Base-by-base conservation (phyloP, 2,113 vertebrate genomes). In the Chaetura pelagica region DNA sequence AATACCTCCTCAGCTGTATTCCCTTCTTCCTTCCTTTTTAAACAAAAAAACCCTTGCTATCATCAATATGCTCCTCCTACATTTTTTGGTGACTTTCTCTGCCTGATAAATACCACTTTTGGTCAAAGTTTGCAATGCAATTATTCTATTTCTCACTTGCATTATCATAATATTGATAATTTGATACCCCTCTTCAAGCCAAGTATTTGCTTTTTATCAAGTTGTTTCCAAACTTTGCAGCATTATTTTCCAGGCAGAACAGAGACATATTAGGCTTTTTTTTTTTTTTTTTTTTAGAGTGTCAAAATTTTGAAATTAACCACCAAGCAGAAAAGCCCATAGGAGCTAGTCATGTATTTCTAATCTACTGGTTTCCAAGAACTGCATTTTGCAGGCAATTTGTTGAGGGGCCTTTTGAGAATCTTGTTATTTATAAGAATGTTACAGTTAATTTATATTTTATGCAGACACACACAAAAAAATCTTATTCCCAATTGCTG, bases 371-470 rank as follows among this genome's bases (percentile, higher is more conserved):
- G 44, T 92, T 95, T 72, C 87, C 80, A 91, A 88, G 63, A 94
- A 90, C 52, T 95, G 49, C 67, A 69, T 93, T 96, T 95, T 94
- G 84, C 88, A 95, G 63, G 92, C 96, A 96, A 96, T 97, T 97
- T 97, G 93, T 86, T 94, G 96, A 84, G 62, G 90, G 49, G 30
- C 93, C 89, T 97, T 42, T 78, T 76, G 97, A 96, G 94, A 90
- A 95, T 96, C 95, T 83, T 93, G 58, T 96, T 96, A 93, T 90
- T 93, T 89, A 94, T 72, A 96, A 92, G 80, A 91, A 89, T 55
- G 89, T 93, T 95, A 81, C 58, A 85, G 69, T 87, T 94, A 92
- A 94, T 96, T 94, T 97, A 95, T 96, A 89, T 96, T 97, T 96
- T 95, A 97, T 96, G 54, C 48, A 87, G 78, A 93, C 75, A 68